Conservation (phyloP, 2,888 invertebrate genomes). For the Imbricaverruca yamaguchii region DNA sequence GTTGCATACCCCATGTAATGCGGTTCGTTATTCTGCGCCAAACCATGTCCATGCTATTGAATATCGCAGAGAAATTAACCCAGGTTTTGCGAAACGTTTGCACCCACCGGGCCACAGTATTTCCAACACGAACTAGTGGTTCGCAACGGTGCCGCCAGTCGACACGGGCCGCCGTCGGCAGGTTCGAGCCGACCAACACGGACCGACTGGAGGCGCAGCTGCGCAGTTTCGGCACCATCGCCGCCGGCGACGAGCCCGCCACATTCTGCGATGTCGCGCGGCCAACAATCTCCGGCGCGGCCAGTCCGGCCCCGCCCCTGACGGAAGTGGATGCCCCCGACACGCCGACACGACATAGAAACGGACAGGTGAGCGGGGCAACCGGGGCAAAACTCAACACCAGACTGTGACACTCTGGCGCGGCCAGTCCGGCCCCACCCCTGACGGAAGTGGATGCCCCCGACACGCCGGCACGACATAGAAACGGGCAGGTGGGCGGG, state of each 20-base stretch:
- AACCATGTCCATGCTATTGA: too few relatives aligned
- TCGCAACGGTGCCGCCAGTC: too few relatives aligned
- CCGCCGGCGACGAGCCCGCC: slow-evolving; percentile 36
- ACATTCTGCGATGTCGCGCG: not conserved
- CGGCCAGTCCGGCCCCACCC: not conserved
- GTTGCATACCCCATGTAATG: too few relatives aligned
- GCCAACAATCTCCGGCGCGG: not conserved
- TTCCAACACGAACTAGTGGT: too few relatives aligned
- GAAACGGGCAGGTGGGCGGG: not conserved
- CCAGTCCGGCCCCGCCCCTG: not conserved
- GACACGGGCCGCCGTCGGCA: slow-evolving; percentile 1
- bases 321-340: too few relatives aligned
- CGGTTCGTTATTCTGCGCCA: too few relatives aligned
- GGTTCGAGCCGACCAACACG: slow-evolving; percentile 35
- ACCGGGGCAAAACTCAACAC: too few relatives aligned
- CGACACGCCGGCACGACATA: not conserved
- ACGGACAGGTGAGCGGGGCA: not conserved
- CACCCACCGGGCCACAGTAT: too few relatives aligned
- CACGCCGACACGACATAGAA: not conserved
- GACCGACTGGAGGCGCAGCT: slow-evolving; percentile 38
- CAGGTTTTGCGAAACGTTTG: too few relatives aligned
- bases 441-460: too few relatives aligned
- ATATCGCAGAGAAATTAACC: too few relatives aligned
- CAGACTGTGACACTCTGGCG: too few relatives aligned
- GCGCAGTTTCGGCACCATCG: slow-evolving; percentile 39